Evolutionary conservation across 2,797 vertebrate genomes (phyloP).

Genomic region (Myotis daubentonii): DNA sequence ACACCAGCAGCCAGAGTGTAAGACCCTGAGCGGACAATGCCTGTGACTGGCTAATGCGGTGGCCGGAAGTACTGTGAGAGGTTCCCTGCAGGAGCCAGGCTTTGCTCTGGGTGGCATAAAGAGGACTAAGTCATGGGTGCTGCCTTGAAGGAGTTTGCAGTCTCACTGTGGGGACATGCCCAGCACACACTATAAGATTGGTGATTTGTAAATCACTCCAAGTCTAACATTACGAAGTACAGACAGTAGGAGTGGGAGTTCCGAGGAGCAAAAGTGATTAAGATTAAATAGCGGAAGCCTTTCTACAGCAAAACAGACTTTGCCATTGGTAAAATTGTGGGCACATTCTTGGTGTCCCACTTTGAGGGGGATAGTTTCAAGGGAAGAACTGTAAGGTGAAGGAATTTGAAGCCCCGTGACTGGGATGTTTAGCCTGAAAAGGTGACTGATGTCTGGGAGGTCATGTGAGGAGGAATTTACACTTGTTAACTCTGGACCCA

Average conservation of each 20-base stretch:
- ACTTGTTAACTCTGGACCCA: neutral
- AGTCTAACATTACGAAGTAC: neutral
- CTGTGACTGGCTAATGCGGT: neutral
- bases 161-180: neutral
- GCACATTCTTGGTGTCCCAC: neutral
- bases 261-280: neutral
- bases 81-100: neutral
- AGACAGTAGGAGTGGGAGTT: neutral
- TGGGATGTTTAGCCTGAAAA: neutral
- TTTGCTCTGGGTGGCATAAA: neutral
- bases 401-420: neutral
- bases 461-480: neutral
- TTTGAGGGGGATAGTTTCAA: neutral
- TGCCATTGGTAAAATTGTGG: neutral
- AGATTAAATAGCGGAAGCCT: neutral
- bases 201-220: conserved; percentile 9
- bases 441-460: neutral
- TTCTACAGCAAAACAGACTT: neutral
- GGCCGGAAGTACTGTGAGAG: neutral
- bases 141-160: neutral
- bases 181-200: neutral
- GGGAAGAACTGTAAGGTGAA: neutral
- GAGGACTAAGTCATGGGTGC: neutral
- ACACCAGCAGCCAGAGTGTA: neutral
- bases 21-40: neutral